phyloP scores from a whole-genome alignment of 2,888 invertebrate genomes.

The Dolomedes plantarius region DNA sequence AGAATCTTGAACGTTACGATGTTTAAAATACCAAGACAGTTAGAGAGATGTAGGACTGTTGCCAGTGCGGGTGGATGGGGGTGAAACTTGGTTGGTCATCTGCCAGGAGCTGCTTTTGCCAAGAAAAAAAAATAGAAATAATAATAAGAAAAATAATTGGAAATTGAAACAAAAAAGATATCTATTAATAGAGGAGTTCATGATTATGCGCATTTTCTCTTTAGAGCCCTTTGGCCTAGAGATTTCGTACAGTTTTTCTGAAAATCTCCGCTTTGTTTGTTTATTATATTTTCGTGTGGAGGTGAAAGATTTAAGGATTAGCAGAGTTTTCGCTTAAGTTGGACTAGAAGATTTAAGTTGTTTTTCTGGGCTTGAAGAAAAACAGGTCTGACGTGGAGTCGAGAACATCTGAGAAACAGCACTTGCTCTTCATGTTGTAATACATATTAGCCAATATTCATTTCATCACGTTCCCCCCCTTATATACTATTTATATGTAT shows the following conservation, averaged over 20 bases:
- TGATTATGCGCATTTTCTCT: neutral
- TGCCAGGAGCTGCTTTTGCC: neutral
- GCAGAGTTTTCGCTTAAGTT: too few relatives aligned
- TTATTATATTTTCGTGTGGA: neutral
- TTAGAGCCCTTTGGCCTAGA: neutral
- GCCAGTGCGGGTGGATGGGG: constrained; percentile 31
- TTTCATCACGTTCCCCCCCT: too few relatives aligned
- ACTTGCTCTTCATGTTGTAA: too few relatives aligned
- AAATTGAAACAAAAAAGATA: neutral
- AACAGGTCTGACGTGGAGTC: too few relatives aligned
- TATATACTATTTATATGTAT: too few relatives aligned
- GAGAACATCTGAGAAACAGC: too few relatives aligned
- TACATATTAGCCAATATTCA: too few relatives aligned
- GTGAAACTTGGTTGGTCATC: constrained; percentile 3
- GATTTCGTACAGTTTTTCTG: neutral
- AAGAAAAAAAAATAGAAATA: constrained; percentile 21
- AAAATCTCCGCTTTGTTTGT: neutral
- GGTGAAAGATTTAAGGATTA: neutral
- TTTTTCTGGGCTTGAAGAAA: too few relatives aligned
- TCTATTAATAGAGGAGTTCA: neutral
- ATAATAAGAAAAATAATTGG: constrained; percentile 6
- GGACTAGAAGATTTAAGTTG: too few relatives aligned
- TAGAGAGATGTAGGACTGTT: neutral
- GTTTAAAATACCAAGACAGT: neutral
- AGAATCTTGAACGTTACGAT: neutral